Percentiles rank a stretch among this genome's conserved stretches.
phyloP scores from a whole-genome alignment of 2,888 invertebrate species.

The Amorpha juglandis region DNA sequence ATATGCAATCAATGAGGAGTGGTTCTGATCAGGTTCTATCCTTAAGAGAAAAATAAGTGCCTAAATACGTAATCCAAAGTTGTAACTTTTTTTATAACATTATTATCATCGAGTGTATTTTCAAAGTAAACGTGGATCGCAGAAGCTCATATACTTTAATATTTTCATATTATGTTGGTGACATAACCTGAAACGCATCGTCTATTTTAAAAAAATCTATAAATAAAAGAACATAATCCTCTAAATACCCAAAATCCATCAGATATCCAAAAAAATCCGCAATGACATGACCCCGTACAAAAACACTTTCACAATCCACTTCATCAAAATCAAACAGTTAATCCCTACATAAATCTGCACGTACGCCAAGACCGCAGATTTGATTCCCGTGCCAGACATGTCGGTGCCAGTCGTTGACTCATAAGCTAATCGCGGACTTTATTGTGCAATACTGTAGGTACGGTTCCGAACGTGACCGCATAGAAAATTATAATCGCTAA shows the following conservation, averaged over 20 bases:
- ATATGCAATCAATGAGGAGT: too few relatives aligned
- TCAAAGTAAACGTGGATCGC: too few relatives aligned
- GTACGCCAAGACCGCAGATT: constrained; percentile 1
- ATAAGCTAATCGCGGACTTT: constrained; percentile 6
- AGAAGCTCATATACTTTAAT: too few relatives aligned
- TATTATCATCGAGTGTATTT: too few relatives aligned
- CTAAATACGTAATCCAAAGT: too few relatives aligned
- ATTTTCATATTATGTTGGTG: too few relatives aligned
- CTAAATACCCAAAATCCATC: not conserved
- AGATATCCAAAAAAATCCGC: not conserved
- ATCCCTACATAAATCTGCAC: not conserved
- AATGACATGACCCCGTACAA: not conserved
- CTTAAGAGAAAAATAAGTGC: too few relatives aligned
- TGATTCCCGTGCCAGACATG: constrained; percentile 29
- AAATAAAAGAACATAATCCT: not conserved
- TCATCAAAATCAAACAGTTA: not conserved
- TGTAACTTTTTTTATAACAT: too few relatives aligned
- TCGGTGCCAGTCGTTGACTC: constrained; percentile 31
- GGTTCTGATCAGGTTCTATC: too few relatives aligned
- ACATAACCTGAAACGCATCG: too few relatives aligned
- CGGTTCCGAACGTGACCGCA: not conserved
- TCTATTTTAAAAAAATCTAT: too few relatives aligned
- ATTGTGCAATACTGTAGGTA: constrained; percentile 31
- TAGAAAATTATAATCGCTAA: too few relatives aligned
- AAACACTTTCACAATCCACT: not conserved